These are phyloP conservation scores for Atta cephalotes DNA, from an alignment of 1,140 invertebrate genomes.

Conservation along the genomic window DNA sequence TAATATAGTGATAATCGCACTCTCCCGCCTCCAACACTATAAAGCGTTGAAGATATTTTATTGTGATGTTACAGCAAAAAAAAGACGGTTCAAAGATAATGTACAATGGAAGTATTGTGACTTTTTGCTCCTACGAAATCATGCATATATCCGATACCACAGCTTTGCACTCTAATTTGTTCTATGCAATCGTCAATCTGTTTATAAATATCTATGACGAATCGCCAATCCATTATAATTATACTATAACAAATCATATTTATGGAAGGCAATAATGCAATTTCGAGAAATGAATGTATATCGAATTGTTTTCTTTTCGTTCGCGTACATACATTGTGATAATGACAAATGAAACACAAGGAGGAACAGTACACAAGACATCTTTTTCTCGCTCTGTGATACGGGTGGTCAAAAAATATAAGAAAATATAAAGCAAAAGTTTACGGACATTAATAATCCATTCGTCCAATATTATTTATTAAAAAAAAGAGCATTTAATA, in stretches of 20 bases:
- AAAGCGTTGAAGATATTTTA: slow-evolving; percentile 34
- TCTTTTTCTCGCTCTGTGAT: slow-evolving; percentile 60
- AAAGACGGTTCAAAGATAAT: not conserved
- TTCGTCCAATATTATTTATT: slow-evolving; percentile 27
- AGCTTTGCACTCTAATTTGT: slow-evolving; percentile 24
- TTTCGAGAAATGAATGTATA: slow-evolving; percentile 38
- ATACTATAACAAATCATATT: slow-evolving; percentile 23
- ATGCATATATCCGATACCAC: not conserved
- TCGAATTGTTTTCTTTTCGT: not conserved
- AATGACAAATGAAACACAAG: slow-evolving; percentile 36
- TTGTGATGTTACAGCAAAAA: slow-evolving; percentile 44
- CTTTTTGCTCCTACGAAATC: slow-evolving; percentile 19
- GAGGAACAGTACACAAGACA: slow-evolving; percentile 61
- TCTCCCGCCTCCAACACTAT: slow-evolving; percentile 23
- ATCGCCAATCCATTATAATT: slow-evolving; percentile 32
- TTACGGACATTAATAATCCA: not conserved
- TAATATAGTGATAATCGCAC: slow-evolving; percentile 56
- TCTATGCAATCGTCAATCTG: not conserved
- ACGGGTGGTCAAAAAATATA: slow-evolving; percentile 47
- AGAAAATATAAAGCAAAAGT: slow-evolving; percentile 32
- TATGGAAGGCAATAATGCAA: slow-evolving; percentile 66
- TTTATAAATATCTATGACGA: slow-evolving; percentile 17
- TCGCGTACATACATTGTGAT: slow-evolving; percentile 7
- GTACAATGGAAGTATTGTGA: slow-evolving; percentile 39
- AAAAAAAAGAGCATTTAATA: slow-evolving; percentile 41